A percentile compares a stretch with the other conserved stretches of the same genome.
These are phyloP conservation scores for Charina bottae DNA, from an alignment of 2,113 vertebrate genomes.

Conservation along the genomic window DNA sequence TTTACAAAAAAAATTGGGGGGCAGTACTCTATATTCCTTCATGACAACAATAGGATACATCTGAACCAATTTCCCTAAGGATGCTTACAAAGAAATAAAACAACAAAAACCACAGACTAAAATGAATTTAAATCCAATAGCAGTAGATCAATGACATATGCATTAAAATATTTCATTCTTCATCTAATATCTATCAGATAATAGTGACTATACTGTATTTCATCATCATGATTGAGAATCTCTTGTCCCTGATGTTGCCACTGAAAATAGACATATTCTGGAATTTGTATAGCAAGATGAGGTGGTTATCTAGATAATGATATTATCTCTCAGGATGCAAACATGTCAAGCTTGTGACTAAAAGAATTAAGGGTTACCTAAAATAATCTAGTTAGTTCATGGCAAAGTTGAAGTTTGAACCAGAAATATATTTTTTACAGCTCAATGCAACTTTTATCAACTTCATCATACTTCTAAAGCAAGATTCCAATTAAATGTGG, in stretches of 20 bases:
- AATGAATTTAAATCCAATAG: not conserved
- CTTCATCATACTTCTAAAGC: not conserved
- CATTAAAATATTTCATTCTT: not conserved
- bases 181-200: not conserved
- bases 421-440: not conserved
- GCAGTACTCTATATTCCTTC: no score
- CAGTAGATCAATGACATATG: not conserved
- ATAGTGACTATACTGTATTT: not conserved
- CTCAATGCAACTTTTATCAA: not conserved
- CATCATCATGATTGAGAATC: not conserved
- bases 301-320: not conserved
- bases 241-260: not conserved
- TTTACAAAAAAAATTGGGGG: no score
- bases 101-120: not conserved
- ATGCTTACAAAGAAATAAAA: not conserved
- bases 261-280: not conserved
- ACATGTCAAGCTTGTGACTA: not conserved
- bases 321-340: not conserved
- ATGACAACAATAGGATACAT: no score
- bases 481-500: not conserved
- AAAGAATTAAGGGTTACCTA: not conserved
- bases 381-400: not conserved
- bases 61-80: not conserved
- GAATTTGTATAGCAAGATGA: not conserved
- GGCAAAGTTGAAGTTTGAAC: not conserved